These are phyloP conservation scores for Tragulus kanchil DNA, from an alignment of 2,113 vertebrate genomes.

Conservation along the genomic window DNA sequence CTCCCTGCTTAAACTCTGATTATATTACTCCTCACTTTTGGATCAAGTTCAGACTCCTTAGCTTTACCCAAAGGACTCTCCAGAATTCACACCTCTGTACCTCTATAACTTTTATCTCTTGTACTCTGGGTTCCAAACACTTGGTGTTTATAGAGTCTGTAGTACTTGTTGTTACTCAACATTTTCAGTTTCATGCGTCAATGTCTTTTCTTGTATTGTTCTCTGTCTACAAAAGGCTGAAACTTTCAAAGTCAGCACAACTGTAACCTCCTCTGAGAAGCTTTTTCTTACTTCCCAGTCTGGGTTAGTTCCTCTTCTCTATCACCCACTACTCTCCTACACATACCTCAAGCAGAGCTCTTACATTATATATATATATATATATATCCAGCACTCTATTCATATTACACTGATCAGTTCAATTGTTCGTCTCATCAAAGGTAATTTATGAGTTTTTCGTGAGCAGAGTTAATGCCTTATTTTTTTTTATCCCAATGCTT, in stretches of 20 bases:
- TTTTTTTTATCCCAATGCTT: conserved; percentile 45
- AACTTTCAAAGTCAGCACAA: neutral
- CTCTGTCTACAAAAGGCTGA: conserved; percentile 32
- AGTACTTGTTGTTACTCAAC: neutral
- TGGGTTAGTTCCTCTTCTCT: neutral
- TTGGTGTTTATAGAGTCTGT: neutral
- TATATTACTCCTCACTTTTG: conserved; percentile 45
- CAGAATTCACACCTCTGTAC: neutral
- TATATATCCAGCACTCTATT: neutral
- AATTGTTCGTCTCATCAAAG: conserved; percentile 41
- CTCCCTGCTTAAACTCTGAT: conserved; percentile 21
- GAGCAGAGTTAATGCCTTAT: conserved; percentile 17
- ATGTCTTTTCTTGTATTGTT: conserved; percentile 37
- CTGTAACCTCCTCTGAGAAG: conserved; percentile 4
- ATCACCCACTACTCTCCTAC: neutral
- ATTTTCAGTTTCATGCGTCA: conserved; percentile 51
- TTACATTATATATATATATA: neutral
- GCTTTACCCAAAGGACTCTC: conserved; percentile 32
- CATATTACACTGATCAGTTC: neutral
- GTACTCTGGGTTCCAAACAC: conserved; percentile 23
- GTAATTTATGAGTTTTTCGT: conserved; percentile 40
- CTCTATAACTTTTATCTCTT: conserved; percentile 17
- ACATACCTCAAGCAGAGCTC: neutral
- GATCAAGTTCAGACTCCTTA: conserved; percentile 27
- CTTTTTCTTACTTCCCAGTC: conserved; percentile 46